Evolutionary conservation across 1,140 invertebrate species (phyloP).

Genomic region (Drosophila kikkawai): DNA sequence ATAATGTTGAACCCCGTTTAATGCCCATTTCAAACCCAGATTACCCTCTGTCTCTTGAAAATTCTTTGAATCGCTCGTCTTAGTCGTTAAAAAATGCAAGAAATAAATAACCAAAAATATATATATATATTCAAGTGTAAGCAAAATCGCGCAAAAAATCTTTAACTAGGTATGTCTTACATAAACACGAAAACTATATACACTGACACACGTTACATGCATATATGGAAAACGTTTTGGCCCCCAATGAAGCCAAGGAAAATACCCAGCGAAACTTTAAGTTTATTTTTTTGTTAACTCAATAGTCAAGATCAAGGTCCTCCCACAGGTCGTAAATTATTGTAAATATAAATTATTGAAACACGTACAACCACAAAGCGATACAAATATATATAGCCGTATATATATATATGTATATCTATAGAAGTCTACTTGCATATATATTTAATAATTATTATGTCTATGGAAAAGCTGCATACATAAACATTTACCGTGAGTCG

Average conservation of each 20-base stretch:
- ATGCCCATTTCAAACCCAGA: constrained; percentile 36
- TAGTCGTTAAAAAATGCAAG: constrained; percentile 14
- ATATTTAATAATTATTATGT: constrained; percentile 70
- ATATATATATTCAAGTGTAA: constrained; percentile 62
- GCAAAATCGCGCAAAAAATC: constrained; percentile 81
- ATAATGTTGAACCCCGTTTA: constrained; percentile 46
- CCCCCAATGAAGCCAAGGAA: constrained; percentile 34
- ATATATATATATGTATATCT: constrained; percentile 36
- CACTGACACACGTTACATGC: constrained; percentile 13
- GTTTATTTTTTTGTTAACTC: constrained; percentile 16
- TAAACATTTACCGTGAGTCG: constrained; percentile 57
- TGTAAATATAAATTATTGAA: constrained; percentile 47
- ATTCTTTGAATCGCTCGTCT: constrained; percentile 36
- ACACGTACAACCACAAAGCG: constrained; percentile 53
- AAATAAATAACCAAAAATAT: constrained; percentile 47
- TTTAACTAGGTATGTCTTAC: constrained; percentile 82
- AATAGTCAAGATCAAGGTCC: constrained; percentile 5
- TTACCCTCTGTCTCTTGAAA: constrained; percentile 11
- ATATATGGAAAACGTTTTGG: constrained; percentile 29
- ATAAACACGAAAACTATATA: constrained; percentile 31
- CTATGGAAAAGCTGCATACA: constrained; percentile 69
- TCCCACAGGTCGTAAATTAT: constrained; percentile 19
- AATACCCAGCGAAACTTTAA: constrained; percentile 38
- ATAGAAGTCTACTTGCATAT: constrained; percentile 44
- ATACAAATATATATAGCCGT: constrained; percentile 35